Evolutionary conservation across 2,797 vertebrate genomes (phyloP).

Genomic region (Pagetopsis macropterus): DNA sequence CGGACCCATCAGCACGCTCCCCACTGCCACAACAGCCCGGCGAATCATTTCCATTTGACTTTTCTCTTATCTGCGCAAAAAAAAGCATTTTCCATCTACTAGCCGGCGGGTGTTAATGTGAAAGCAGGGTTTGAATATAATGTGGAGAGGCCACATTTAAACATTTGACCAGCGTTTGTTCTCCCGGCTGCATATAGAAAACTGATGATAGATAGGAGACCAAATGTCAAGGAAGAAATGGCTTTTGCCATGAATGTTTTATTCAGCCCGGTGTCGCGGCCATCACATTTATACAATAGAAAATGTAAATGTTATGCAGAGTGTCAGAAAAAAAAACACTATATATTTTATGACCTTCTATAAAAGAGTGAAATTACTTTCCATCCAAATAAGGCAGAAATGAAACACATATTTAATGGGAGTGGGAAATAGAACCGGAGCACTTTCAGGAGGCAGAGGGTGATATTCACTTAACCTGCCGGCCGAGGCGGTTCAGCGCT

Average conservation of each 20-base stretch:
- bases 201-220: conserved; percentile 83
- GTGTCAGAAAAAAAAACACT: conserved; percentile 67
- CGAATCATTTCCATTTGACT: conserved; percentile 84
- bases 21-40: conserved; percentile 70
- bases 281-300: conserved; percentile 83
- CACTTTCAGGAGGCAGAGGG: conserved; percentile 55
- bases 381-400: conserved; percentile 77
- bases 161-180: conserved; percentile 83
- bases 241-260: conserved; percentile 83
- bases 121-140: conserved; percentile 81
- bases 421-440: conserved; percentile 61
- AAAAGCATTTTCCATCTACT: conserved; percentile 80
- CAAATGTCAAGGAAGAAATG: conserved; percentile 85
- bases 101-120: conserved; percentile 81
- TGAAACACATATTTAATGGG: conserved; percentile 77
- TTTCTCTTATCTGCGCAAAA: conserved; percentile 82
- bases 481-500: conserved; percentile 37
- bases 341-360: conserved; percentile 84
- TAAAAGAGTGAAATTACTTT: conserved; percentile 81
- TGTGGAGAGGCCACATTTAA: conserved; percentile 81
- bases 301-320: conserved; percentile 85
- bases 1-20: conserved; percentile 62
- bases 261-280: conserved; percentile 72
- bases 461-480: conserved; percentile 80
- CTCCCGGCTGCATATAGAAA: conserved; percentile 76